Percentiles rank a stretch among this genome's conserved stretches.
These are phyloP conservation scores for Propithecus deckenii DNA, from an alignment of 2,797 vertebrate genomes.

Conservation along the genomic window DNA sequence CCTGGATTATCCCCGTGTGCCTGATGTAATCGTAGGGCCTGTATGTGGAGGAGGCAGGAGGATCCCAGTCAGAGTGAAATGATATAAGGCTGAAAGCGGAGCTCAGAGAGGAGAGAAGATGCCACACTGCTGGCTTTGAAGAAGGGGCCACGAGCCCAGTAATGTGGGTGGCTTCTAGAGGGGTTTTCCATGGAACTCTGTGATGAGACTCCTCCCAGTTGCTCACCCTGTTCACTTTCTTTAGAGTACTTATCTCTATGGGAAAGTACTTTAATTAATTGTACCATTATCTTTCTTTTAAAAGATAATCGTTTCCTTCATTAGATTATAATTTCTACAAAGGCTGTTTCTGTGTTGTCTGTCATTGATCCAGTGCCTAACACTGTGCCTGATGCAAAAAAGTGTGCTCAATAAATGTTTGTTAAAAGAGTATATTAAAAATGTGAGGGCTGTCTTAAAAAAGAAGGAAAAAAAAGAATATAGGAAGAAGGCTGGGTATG, in stretches of 20 bases:
- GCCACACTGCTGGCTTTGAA: neutral
- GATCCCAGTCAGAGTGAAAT: neutral
- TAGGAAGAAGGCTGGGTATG: neutral
- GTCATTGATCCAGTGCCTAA: neutral
- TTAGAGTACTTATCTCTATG: neutral
- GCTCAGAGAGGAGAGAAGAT: neutral
- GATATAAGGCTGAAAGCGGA: neutral
- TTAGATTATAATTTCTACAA: neutral
- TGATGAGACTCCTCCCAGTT: neutral
- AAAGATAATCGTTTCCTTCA: neutral
- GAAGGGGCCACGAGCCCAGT: neutral
- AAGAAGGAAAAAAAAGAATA: neutral
- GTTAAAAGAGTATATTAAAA: neutral
- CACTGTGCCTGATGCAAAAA: neutral
- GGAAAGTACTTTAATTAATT: constrained; percentile 12
- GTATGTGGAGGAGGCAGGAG: neutral
- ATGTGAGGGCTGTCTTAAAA: neutral
- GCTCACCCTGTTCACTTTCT: neutral
- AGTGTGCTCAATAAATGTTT: neutral
- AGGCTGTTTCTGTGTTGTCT: neutral
- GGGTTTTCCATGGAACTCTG: neutral
- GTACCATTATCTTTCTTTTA: neutral
- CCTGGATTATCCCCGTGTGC: neutral
- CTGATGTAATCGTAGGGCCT: neutral
- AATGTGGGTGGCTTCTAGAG: neutral